Evolutionary conservation across 35 echinoderm and acorn worm genomes (phyloP).

Genomic region (Strongylocentrotus purpuratus): DNA sequence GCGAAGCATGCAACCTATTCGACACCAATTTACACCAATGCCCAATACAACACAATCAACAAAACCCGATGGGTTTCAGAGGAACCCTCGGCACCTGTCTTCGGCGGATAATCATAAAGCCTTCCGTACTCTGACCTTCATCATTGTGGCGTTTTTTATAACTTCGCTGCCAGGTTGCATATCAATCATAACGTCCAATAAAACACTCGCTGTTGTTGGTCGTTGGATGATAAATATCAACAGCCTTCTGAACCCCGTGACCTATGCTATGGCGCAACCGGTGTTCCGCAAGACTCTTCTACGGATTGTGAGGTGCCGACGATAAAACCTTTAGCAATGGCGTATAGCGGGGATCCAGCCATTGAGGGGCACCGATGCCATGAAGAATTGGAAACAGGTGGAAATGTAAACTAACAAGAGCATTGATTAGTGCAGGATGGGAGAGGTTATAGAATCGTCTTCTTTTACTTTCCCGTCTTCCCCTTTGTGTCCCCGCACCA

Average conservation of each 20-base stretch:
- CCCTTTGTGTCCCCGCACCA: no score
- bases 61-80: background rate
- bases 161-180: background rate
- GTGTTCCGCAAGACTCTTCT: background rate
- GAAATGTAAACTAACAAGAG: no score
- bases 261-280: conserved; percentile 1
- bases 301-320: no score
- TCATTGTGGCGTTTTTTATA: background rate
- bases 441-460: no score
- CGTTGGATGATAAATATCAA: background rate
- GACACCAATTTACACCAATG: background rate
- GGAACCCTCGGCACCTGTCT: background rate
- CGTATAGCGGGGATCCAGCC: no score
- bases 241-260: background rate
- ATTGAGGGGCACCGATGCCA: no score
- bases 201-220: background rate
- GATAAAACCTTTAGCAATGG: no score
- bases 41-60: background rate
- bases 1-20: background rate
- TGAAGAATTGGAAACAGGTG: no score
- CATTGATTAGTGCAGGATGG: no score
- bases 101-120: background rate
- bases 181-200: background rate
- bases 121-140: background rate
- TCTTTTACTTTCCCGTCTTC: no score